Evolutionary conservation across 2,888 invertebrate species (phyloP), one percentile per base, ranked within the genome.

Genomic region (Ceramica pisi): DNA sequence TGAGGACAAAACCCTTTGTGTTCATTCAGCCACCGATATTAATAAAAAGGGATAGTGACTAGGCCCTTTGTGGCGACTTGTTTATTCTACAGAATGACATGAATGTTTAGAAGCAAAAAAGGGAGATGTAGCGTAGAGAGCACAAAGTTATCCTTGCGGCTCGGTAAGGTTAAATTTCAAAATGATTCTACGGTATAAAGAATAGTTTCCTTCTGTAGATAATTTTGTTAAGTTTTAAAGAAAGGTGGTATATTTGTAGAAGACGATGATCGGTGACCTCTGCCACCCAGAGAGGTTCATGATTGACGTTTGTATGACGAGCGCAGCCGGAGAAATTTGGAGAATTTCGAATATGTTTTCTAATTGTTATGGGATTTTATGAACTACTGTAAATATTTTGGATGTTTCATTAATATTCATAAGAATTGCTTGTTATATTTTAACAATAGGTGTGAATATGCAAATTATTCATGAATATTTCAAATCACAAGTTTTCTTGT

Each of bases 251-350:
- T 87, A 85, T 87, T 88, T 87, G 88, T 88, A 82, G 88, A 88
- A 89, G 88, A 90, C 87, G 91, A 92, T 93, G 93, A 94, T 93
- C 93, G 89, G 88, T 92, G 94, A 94, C 94, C 95, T 94, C 87
- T 94, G 91, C 86, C 94, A 89, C 91, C 94, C 89, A 90, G 92
- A 91, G 94, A 92, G 94, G 93, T 86, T 86, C 83, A 68, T 95
- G 95, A 95, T 94, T 95, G 95, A 95, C 95, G 91, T 93, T 89
- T 95, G 93, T 93, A 93, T 94, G 94, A 93, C 90, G 90, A 86
- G 84, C 91, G 87, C 91, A 84, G 91, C 88, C 83, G 89, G 92
- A 91, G 92, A 94, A 93, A 92, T 94, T 94, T 92, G 84, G 83
- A 85, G 91, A 93, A 94, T 92, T 91, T 88, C 75, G 84, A 89